Base-by-base conservation (phyloP, 2,113 vertebrate genomes). In the Dipodomys merriami region DNA sequence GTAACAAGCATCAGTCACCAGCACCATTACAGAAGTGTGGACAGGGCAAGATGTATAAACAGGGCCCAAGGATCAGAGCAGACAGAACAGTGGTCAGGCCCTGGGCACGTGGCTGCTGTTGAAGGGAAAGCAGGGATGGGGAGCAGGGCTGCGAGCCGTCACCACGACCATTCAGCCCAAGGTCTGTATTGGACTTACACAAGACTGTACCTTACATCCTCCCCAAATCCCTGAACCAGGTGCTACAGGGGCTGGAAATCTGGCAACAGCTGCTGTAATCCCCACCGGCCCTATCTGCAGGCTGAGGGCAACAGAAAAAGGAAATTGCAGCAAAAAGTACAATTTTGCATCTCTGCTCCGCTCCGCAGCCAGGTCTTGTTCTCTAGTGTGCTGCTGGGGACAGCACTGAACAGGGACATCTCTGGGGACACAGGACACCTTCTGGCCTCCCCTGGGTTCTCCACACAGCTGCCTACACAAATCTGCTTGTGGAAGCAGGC, bases 221-320 rank as follows among this genome's bases (percentile, higher is more conserved):
- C 88, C 77, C 95, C 16, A 83, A 83, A 84, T 39, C 79, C 91
- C 86, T 73, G 35, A 74, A n/a, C 91, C 95, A 95, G 97, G 94
- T 91, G 95, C 72, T 68, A 15, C 16, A 18, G 39, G 46, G 46
- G 33, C 39, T 57, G 33, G 46, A 60, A 83, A 91, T 89, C 89
- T 92, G 93, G 65, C 92, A 76, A 86, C 94, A 90, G 96, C 89
- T 93, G 95, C 91, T 35, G 20, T 35, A 5, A 57, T 80, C 91
- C 80, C 79, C 30, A 25, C 60, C 1, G 73, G 60, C 74, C 86
- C 60, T 64, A 53, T 53, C 64, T 20, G n/a, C 30, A 0, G 0
- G 25, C 1, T 0, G 44, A 53, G 11, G 78, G 27, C 10, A 39
- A 39, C 87, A 12, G 30, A 35, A 88, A 90, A 87, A 57, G 65